These are phyloP conservation scores for Tyrannus savana DNA, from an alignment of 2,113 vertebrate species.

Conservation along the genomic window DNA sequence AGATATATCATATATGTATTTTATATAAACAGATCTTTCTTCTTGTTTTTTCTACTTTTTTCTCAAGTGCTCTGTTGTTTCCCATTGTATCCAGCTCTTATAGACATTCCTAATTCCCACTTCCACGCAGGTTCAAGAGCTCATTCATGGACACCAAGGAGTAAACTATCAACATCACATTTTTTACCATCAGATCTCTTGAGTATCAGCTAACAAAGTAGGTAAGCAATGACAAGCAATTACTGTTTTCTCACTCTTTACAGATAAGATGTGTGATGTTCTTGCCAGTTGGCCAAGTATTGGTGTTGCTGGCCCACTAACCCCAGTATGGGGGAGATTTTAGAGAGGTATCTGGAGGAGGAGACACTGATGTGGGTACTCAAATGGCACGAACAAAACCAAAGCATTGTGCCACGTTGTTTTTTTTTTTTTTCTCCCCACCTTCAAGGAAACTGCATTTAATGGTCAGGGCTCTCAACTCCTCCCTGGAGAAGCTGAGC, in stretches of 20 bases:
- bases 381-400: background rate
- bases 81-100: background rate
- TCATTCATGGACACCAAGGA: background rate
- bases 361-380: background rate
- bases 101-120: background rate
- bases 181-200: background rate
- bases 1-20: background rate
- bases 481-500: background rate
- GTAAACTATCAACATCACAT: background rate
- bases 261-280: fast-evolving
- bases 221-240: background rate
- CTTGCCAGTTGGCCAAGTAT: background rate
- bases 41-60: no score
- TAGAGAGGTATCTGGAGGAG: background rate
- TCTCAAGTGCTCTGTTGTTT: conserved; percentile 12
- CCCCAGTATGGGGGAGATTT: background rate
- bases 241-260: background rate
- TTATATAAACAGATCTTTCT: background rate
- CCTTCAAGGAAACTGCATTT: background rate
- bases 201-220: background rate
- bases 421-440: background rate
- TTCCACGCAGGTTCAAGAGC: background rate
- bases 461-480: background rate
- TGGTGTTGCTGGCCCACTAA: background rate
- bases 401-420: background rate